Evolutionary conservation across 2,888 invertebrate species (phyloP), one percentile per base, ranked within the genome.

Genomic region (Ormyrus thymus): DNA sequence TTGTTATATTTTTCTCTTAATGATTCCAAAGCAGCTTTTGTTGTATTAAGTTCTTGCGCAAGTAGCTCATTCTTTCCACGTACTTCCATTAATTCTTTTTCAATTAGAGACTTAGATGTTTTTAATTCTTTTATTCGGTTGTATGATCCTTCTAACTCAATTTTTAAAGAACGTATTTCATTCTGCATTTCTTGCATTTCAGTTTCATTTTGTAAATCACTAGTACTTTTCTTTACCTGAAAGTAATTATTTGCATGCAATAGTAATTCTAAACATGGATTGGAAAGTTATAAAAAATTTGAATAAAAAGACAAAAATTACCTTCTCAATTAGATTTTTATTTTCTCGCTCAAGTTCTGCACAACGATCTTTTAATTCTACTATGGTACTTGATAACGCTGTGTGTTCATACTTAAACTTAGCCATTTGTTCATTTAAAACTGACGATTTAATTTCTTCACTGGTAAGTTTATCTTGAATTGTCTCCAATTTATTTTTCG

Each of bases 361-460:
- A 84, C 90, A 91, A 80, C 91, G 92, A 48, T 91, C 91, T 1
- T 91, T 91, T 79, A 92, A 90, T 0, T 89, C 90, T 78, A 92
- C 91, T 80, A 88, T 86, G 5, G 92, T 88, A 51, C 88, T 89
- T 68, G 90, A 75, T 73, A 92, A 90, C 83, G 90, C 89, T 0
- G 86, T 84, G 83, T 92, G 4, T 29, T 29, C 29, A 29, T 29
- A 29, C 3, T 29, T 29, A 3, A 29, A 29, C 29, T 29, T 29
- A 29, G 29, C 29, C 4, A 29, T 29, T 29, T 29, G 29, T 29
- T 29, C 29, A 29, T 29, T 29, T 29, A 29, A 29, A 29, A 29
- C 29, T 29, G 29, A 29, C 29, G 29, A 29, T 29, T 29, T 29
- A 3, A 29, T 29, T 29, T 29, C 29, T 29, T 29, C 29, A 29